A percentile compares a stretch with the other conserved stretches of the same genome.
Conservation (phyloP, 2,113 vertebrate genomes). For the Procavia capensis region DNA sequence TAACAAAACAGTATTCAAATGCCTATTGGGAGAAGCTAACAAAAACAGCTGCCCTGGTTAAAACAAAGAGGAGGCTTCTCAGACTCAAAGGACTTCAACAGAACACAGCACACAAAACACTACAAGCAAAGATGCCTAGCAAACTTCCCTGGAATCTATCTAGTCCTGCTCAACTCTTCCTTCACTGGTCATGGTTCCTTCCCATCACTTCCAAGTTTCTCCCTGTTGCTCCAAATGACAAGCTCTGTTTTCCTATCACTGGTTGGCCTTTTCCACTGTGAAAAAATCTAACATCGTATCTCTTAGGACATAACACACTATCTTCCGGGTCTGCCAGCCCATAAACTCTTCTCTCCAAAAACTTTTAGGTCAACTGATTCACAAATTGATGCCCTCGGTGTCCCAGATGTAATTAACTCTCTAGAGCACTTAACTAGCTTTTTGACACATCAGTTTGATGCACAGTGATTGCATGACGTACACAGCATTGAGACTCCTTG, state of each 20-base stretch:
- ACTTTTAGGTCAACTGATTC: not conserved
- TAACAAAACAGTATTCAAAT: not conserved
- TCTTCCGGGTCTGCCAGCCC: not conserved
- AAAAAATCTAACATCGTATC: not conserved
- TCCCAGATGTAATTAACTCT: not conserved
- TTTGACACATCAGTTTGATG: not conserved
- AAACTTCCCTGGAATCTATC: not conserved
- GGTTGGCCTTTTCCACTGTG: not conserved
- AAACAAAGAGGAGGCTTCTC: not conserved
- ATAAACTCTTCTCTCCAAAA: not conserved
- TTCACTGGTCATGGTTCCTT: not conserved
- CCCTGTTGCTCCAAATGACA: not conserved
- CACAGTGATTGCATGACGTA: not conserved
- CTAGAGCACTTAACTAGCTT: not conserved
- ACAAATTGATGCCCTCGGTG: not conserved
- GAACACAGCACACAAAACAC: not conserved
- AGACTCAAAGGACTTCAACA: not conserved
- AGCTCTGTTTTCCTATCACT: not conserved
- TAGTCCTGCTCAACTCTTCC: too few species aligned
- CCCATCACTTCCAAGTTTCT: not conserved
- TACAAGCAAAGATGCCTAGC: not conserved
- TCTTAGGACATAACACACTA: not conserved
- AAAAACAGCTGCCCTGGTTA: not conserved
- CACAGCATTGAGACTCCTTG: not conserved
- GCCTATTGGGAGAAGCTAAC: not conserved